Conservation (phyloP, 2,888 invertebrate genomes). For the Drosophila paranaensis region DNA sequence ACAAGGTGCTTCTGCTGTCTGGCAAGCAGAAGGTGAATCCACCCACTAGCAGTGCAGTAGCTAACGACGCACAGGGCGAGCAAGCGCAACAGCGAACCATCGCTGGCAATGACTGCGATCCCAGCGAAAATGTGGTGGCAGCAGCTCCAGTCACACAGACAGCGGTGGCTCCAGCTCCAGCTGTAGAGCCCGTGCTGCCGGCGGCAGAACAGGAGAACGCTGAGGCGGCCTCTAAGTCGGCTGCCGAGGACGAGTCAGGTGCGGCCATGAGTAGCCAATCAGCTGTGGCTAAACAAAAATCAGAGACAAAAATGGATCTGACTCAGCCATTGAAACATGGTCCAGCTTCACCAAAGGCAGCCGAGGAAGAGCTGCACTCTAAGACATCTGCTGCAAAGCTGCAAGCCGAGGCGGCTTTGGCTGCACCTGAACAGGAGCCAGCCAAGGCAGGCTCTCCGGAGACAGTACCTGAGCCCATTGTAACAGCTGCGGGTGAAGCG, state of each 20-base stretch:
- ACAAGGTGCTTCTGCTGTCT: slow-evolving; percentile 85
- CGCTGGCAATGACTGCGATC: slow-evolving; percentile 49
- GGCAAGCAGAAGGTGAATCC: slow-evolving; percentile 37
- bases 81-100: slow-evolving; percentile 27
- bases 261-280: background rate
- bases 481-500: background rate
- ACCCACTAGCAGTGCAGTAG: slow-evolving; percentile 5
- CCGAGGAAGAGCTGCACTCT: background rate
- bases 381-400: background rate
- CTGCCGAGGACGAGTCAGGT: background rate
- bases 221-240: background rate
- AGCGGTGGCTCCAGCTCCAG: background rate
- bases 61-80: background rate
- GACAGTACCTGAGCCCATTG: background rate
- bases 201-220: no score
- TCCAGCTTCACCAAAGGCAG: background rate
- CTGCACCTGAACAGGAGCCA: no score
- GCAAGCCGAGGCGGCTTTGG: background rate
- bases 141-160: background rate
- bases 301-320: background rate
- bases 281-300: background rate
- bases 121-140: background rate
- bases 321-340: background rate
- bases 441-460: background rate
- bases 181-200: background rate